phyloP scores from a whole-genome alignment of 2,888 invertebrate genomes.

The Emesis furor region DNA sequence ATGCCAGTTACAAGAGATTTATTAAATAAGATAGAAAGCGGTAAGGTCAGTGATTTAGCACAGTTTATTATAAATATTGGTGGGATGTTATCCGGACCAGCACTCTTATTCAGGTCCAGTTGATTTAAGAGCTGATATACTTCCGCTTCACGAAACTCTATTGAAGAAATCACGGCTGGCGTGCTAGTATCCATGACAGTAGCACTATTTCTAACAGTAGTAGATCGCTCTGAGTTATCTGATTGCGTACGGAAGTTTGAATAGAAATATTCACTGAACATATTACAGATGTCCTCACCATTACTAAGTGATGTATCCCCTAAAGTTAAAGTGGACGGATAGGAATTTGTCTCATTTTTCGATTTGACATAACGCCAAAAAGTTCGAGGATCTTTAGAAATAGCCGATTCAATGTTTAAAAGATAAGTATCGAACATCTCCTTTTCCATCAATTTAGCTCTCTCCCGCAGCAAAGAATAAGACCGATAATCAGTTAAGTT shows the following conservation, averaged over 20 bases:
- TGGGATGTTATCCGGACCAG: neutral
- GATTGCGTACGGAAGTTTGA: neutral
- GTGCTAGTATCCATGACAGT: neutral
- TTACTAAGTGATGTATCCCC: neutral
- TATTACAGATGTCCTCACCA: slow-evolving; percentile 4
- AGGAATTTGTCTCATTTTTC: neutral
- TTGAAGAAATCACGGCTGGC: neutral
- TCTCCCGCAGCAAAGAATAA: neutral
- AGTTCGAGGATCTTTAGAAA: neutral
- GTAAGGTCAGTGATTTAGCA: neutral
- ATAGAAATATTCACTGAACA: neutral
- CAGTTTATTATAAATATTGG: no score
- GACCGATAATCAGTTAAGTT: neutral
- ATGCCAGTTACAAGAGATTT: neutral
- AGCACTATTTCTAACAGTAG: neutral
- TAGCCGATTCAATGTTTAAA: neutral
- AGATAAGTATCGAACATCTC: neutral
- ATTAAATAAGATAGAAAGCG: neutral
- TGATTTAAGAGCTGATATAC: neutral
- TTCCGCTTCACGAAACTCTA: neutral
- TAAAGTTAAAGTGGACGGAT: neutral
- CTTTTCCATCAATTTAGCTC: neutral
- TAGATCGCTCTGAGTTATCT: neutral
- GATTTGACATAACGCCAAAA: slow-evolving; percentile 3
- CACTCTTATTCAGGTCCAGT: neutral